phyloP scores from a whole-genome alignment of 2,888 invertebrate genomes.

The Caenorhabditis drosophilae region DNA sequence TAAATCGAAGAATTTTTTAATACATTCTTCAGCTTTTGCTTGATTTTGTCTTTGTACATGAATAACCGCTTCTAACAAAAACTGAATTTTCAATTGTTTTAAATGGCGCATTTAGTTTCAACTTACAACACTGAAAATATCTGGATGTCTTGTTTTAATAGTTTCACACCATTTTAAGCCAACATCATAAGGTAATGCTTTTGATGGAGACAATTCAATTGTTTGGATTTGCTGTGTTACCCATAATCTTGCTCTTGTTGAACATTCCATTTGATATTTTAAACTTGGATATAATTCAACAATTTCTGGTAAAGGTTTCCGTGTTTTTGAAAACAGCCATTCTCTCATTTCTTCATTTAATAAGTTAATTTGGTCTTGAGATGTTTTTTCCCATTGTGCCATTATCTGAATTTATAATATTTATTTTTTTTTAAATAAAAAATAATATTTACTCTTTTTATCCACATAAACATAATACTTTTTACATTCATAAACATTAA shows the following conservation, averaged over 20 bases:
- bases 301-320: too few species aligned
- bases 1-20: conserved; percentile 38
- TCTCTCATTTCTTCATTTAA: background rate
- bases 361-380: background rate
- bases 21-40: conserved; percentile 14
- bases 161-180: conserved; percentile 11
- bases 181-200: conserved; percentile 5
- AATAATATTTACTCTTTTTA: conserved; percentile 23
- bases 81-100: conserved; percentile 5
- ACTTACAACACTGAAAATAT: conserved; percentile 24
- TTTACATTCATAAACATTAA: conserved; percentile 11
- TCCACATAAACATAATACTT: conserved; percentile 21
- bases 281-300: background rate
- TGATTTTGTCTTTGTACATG: conserved; percentile 16
- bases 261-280: conserved; percentile 16
- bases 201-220: conserved; percentile 4
- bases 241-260: conserved; percentile 13
- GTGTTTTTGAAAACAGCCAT: conserved; percentile 5
- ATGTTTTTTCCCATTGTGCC: background rate
- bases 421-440: background rate
- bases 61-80: conserved; percentile 27
- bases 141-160: conserved; percentile 5
- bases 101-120: background rate
- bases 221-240: background rate
- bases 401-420: background rate